Base-by-base conservation (phyloP, 2,888 invertebrate genomes). In the Pedicia rivosa region DNA sequence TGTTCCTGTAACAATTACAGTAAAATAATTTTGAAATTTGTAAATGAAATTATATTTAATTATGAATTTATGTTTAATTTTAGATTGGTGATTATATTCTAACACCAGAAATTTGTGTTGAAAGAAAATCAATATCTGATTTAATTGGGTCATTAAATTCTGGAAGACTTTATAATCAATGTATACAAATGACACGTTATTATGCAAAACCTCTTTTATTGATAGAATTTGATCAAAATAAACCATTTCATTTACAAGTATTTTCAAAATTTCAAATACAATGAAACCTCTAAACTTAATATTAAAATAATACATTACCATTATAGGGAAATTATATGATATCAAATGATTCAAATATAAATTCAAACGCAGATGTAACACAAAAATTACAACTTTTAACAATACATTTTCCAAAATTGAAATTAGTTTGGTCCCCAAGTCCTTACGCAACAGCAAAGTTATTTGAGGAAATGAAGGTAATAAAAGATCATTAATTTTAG, bases 11-110 rank as follows among this genome's bases (percentile, higher is more conserved):
- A 88, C 86, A n/a, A 69, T 91, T 31, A 70, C 77, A 50, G 78
- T n/a, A n/a, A n/a, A 77, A n/a, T n/a, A n/a, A n/a, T n/a, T 14
- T 29, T 36, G 7, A 5, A 19, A 34, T 24, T 37, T 34, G 8
- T 28, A 26, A 12, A 36, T 13, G n/a, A 28, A 9, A 34, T 37
- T 41, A 37, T 46, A 44, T 40, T 45, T 46, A 28, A 52, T 55
- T n/a, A n/a, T n/a, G n/a, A n/a, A n/a, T 13, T 49, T 87, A 83
- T 79, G n/a, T n/a, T n/a, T n/a, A n/a, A n/a, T n/a, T n/a, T n/a
- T n/a, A n/a, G n/a, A n/a, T 98, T 40, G 98, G 97, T 1, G 98
- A 98, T 63, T 98, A 99, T 56, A 90, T 98, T 52, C 65, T 99
- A 12, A 90, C 95, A 0, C 90, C 94, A 0, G 90, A 94, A 15